A percentile compares a stretch with the other conserved stretches of the same genome.
These are phyloP conservation scores for Zapornia atra DNA, from an alignment of 2,113 vertebrate species.

Conservation along the genomic window DNA sequence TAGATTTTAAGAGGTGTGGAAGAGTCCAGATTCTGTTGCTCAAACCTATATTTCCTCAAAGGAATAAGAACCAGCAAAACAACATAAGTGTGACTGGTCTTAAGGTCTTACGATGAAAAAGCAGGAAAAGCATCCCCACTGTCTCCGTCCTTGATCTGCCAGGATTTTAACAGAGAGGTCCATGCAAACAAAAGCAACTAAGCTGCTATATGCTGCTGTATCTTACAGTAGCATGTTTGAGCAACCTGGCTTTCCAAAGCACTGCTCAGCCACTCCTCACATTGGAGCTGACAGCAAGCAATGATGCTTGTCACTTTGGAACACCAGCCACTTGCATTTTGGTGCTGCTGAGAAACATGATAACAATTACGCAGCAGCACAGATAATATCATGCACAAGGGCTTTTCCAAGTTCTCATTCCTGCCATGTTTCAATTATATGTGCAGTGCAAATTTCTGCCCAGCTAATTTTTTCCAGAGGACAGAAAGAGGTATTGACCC, in stretches of 20 bases:
- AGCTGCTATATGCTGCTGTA: background rate
- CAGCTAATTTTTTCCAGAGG: background rate
- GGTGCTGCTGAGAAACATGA: background rate
- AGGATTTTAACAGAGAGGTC: background rate
- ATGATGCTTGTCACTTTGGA: accelerated
- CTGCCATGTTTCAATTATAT: background rate
- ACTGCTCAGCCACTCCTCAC: background rate
- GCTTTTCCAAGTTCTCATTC: background rate
- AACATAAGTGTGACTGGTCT: background rate
- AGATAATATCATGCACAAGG: background rate
- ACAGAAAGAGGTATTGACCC: background rate
- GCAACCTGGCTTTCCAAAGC: background rate
- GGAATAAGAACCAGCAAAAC: slow-evolving; percentile 30
- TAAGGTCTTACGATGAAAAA: background rate
- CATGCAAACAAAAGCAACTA: accelerated
- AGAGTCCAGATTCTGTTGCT: slow-evolving; percentile 35
- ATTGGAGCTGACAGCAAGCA: accelerated
- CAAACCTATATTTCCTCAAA: slow-evolving; percentile 50
- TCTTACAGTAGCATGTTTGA: background rate
- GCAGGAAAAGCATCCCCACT: background rate
- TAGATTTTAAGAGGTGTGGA: slow-evolving; percentile 45
- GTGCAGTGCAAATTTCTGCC: background rate
- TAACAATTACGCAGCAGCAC: background rate
- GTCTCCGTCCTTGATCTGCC: background rate
- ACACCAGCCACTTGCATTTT: background rate